Conservation (phyloP, 2,113 vertebrate species). For the Nesogale talazaci region DNA sequence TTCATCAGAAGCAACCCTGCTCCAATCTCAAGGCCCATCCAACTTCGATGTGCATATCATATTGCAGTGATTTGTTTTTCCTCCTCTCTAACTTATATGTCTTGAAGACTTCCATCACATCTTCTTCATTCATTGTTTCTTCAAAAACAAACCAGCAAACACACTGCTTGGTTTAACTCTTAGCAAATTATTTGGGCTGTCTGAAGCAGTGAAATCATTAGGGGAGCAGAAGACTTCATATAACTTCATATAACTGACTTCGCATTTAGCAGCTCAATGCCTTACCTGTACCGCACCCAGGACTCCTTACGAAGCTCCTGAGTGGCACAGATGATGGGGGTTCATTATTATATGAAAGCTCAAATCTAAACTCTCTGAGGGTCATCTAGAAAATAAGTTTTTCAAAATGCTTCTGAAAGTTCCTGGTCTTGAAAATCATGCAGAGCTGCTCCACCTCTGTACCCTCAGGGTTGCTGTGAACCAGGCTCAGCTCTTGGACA, state of each 20-base stretch:
- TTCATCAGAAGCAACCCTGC: background rate
- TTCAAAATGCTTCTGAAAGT: background rate
- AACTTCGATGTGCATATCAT: constrained; percentile 2
- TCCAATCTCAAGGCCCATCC: background rate
- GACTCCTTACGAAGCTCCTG: too few species aligned
- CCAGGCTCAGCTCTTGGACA: background rate
- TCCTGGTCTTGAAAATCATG: background rate
- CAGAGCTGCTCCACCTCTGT: background rate
- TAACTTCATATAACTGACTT: too few species aligned
- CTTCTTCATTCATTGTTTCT: background rate
- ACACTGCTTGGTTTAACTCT: too few species aligned
- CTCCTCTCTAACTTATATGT: background rate
- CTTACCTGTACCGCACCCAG: too few species aligned
- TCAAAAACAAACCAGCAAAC: too few species aligned
- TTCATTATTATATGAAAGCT: background rate
- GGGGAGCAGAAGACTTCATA: too few species aligned
- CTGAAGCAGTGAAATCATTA: too few species aligned
- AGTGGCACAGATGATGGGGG: background rate
- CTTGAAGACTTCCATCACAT: background rate
- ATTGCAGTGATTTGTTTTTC: background rate
- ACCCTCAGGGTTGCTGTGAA: background rate
- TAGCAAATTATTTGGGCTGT: too few species aligned
- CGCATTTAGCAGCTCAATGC: too few species aligned
- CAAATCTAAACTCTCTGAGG: background rate
- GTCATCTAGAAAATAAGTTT: background rate